Evolutionary conservation across 1,140 invertebrate species (phyloP).

Genomic region (Oncopodura yosiiana): DNA sequence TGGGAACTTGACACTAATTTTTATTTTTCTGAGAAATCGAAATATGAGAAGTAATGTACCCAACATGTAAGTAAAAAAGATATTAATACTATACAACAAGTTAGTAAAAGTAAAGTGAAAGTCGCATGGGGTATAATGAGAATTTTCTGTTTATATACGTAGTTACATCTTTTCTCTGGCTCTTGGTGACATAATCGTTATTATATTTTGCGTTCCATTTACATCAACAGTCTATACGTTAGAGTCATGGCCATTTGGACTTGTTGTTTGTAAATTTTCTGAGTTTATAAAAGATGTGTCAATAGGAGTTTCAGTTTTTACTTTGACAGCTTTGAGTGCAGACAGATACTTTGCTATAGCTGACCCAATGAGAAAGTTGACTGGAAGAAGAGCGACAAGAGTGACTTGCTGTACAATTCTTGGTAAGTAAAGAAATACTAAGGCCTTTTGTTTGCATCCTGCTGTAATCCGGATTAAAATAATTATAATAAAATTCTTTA

Average conservation of each 20-base stretch:
- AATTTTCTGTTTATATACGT: constrained; percentile 9
- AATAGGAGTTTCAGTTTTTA: constrained; percentile 89
- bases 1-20: constrained; percentile 78
- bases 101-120: neutral
- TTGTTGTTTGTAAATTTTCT: constrained; percentile 62
- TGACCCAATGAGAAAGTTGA: constrained; percentile 60
- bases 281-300: constrained; percentile 82
- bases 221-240: constrained; percentile 70
- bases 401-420: constrained; percentile 58
- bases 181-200: constrained; percentile 68
- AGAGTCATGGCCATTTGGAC: constrained; percentile 75
- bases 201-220: constrained; percentile 68
- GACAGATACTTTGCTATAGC: constrained; percentile 82
- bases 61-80: constrained; percentile 55
- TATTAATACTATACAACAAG: no score
- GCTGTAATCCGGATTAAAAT: no score
- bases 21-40: constrained; percentile 54
- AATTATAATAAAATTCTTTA: no score
- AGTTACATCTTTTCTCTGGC: constrained; percentile 67
- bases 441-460: no score
- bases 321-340: constrained; percentile 75
- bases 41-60: constrained; percentile 75
- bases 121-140: neutral
- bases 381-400: constrained; percentile 52
- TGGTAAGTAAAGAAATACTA: constrained; percentile 23